Evolutionary conservation across 1,140 invertebrate species (phyloP), one percentile per base, ranked within the genome.

Genomic region (Megalopta genalis): DNA sequence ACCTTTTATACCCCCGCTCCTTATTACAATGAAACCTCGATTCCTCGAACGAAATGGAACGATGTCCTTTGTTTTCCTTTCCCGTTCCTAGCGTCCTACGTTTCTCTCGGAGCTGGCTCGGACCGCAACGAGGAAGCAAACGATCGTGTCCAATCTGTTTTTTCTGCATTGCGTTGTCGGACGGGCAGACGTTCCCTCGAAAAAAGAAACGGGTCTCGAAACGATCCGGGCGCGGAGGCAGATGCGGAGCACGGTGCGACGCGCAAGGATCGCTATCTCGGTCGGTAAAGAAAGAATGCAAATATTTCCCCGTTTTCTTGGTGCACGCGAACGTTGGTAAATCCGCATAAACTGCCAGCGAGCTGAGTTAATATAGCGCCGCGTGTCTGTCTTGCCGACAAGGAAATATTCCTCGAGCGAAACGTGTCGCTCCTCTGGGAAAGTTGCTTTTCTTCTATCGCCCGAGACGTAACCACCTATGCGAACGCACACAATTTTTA

Each of bases 361-460:
- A 18, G n/a, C 18, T 42, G 37, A 68, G 64, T 46, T 68, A 68
- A 76, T 68, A 68, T 18, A 21, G 32, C 21, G 39, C 21, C 21
- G 3, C 23, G 73, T 46, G 73, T 68, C 52, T 68, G 54, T 39
- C 14, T 32, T 18, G 0, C 46, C 3, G 46, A 54, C 60, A 39
- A 74, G 62, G 32, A 74, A 66, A 66, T 66, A 39, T 66, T 60
- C 60, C 71, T 23, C 60, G 2, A 25, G 14, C 21, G 21, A 21
- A 73, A 73, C 46, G n/a, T 18, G 39, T 72, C 32, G 23, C 6
- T n/a, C 25, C 71, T 64, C 32, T 12, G 25, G 14, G 16, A 42
- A 18, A 63, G 5, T 4, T 32, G 25, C 21, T 21, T 14, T 62
- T n/a, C 23, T 12, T n/a, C 21, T 27, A 27, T 27, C 18, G 21